Conservation (phyloP, 1,140 invertebrate genomes). For the Tetramorium parvispinum region DNA sequence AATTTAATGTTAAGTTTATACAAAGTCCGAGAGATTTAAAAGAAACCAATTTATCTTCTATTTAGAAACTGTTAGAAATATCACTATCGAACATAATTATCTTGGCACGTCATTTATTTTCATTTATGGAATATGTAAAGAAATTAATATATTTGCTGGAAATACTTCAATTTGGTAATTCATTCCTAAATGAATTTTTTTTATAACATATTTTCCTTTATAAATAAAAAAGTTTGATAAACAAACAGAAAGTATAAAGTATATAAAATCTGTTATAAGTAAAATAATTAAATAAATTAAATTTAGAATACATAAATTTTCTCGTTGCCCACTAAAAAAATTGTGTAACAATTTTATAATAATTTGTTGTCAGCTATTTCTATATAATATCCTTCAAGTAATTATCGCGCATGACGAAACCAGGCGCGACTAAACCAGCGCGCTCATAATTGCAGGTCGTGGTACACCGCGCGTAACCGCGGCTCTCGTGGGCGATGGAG, state of each 20-base stretch:
- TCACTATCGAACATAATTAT: neutral
- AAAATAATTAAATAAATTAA: conserved; percentile 21
- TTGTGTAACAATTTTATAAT: neutral
- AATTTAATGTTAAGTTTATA: neutral
- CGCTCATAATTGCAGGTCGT: conserved; percentile 81
- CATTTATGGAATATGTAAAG: neutral
- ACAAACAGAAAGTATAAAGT: neutral
- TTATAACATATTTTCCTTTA: neutral
- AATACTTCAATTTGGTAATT: neutral
- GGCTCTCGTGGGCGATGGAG: conserved; percentile 83
- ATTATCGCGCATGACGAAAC: neutral
- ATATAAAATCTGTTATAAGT: neutral
- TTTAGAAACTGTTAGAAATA: neutral
- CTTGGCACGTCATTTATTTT: neutral
- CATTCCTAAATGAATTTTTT: neutral
- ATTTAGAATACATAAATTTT: neutral
- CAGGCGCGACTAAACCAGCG: neutral
- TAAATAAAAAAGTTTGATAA: neutral
- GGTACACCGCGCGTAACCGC: conserved; percentile 80
- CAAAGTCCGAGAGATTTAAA: neutral
- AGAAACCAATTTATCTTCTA: neutral
- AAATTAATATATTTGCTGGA: neutral
- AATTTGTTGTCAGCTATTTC: neutral
- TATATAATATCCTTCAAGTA: neutral
- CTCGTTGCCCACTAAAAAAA: neutral